Evolutionary conservation across 37 sponge, comb jelly and placozoan species (phyloP), one percentile per base, ranked within the genome.

Genomic region (Ephydatia muelleri): DNA sequence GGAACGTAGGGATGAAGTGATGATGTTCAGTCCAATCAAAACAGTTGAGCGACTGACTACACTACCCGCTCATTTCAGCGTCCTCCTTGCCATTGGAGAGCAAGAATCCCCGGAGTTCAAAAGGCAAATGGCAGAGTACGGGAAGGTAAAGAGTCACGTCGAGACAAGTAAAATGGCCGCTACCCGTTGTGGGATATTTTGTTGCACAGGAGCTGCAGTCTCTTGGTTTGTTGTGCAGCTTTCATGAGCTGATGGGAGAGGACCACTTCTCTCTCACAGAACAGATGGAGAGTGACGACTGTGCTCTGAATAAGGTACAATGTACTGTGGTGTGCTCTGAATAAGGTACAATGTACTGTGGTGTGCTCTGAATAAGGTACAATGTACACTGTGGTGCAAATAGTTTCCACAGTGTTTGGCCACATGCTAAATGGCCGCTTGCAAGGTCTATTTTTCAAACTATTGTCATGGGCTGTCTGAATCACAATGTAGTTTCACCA

Each of bases 221-320:
- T 29, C 9, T 22, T 30, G 75, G 84, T 71, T 12, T 78, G n/a
- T 25, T 0, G 23, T 32, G 33, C 34, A 33, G 26, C 64, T 27
- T 33, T 0, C 68, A 71, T 11, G 65, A 81, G n/a, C 29, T 89
- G 68, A 57, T 38, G 19, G 70, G 67, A 0, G 81, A 89, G 3
- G 91, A 90, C 64, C 91, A 90, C 72, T 90, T 90, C 73, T 49
- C 81, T 23, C 13, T 85, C 5, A 3, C 38, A 8, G 81, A 85
- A 76, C 81, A 65, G 35, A 65, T 90, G 28, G 26, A 16, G 13
- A 79, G 82, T 0, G 70, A 67, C 0, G 71, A 82, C 28, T 68
- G 48, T 43, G 4, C n/a, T 16, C 29, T 80, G 47, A 79, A 67
- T 5, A 72, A 80, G 81, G 86, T 85, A 65, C 8, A 40, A 11